Percentiles rank a stretch among this genome's conserved stretches.
These are phyloP conservation scores for Ciconia nigra DNA, from an alignment of 2,797 vertebrate species.

Conservation along the genomic window DNA sequence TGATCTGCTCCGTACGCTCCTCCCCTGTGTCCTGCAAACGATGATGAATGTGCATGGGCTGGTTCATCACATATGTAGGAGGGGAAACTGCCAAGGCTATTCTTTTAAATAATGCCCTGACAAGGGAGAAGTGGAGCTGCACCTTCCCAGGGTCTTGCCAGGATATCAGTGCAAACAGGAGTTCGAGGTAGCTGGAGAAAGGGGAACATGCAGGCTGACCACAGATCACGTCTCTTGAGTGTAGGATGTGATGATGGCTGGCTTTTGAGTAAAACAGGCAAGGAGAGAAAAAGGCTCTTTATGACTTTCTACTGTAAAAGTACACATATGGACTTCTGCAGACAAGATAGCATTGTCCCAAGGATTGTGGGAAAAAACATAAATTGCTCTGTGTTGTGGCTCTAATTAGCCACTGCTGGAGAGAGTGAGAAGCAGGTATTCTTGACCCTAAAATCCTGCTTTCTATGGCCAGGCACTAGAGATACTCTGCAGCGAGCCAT, in stretches of 20 bases:
- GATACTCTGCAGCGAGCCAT: background rate
- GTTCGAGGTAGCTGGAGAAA: background rate
- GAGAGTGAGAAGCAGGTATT: background rate
- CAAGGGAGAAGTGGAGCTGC: background rate
- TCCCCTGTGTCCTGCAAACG: background rate
- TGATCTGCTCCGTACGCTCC: background rate
- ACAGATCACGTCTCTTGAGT: background rate
- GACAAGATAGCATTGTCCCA: background rate
- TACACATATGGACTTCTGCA: background rate
- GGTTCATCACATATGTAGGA: background rate
- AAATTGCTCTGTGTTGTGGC: background rate
- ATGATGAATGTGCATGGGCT: background rate
- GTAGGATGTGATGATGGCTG: background rate
- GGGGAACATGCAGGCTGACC: background rate
- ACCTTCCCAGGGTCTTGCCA: background rate
- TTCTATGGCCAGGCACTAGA: background rate
- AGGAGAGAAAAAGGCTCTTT: background rate
- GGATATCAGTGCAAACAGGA: background rate
- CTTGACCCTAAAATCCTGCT: background rate
- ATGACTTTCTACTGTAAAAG: background rate
- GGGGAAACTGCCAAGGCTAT: background rate
- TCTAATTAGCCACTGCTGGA: background rate
- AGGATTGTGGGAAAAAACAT: background rate
- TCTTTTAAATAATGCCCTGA: background rate
- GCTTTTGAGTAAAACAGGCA: background rate